phyloP scores from a whole-genome alignment of 2,113 vertebrate genomes.

The Mesembrinibis cayennensis region DNA sequence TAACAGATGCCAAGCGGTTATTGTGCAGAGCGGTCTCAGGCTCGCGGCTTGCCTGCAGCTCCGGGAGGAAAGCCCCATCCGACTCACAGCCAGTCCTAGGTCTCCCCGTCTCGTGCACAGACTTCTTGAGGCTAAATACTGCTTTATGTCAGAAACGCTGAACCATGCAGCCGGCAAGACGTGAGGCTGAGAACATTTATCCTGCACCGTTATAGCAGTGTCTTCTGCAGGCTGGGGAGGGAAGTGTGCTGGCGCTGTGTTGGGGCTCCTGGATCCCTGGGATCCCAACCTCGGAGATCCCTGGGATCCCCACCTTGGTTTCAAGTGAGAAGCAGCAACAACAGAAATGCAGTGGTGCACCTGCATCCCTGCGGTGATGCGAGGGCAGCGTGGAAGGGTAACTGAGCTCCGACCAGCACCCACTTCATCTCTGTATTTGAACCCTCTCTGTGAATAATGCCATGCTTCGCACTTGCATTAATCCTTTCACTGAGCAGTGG shows the following conservation, averaged over 20 bases:
- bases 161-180: fast-evolving
- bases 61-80: fast-evolving
- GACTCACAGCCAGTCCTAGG: not conserved
- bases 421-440: fast-evolving
- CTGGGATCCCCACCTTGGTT: not conserved
- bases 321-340: not conserved
- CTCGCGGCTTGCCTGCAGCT: not conserved
- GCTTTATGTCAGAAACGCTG: not conserved
- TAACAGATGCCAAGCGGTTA: not conserved
- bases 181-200: not conserved
- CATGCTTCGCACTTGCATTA: not conserved
- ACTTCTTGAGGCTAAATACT: not conserved
- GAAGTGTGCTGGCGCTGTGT: fast-evolving
- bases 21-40: not conserved
- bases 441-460: not conserved
- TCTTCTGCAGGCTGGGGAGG: not conserved
- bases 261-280: not conserved
- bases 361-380: not conserved
- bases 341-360: not conserved
- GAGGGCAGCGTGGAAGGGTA: not conserved
- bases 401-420: not conserved
- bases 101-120: not conserved
- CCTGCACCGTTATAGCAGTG: fast-evolving
- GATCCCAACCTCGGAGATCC: fast-evolving
- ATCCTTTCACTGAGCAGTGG: not conserved